Conservation (phyloP, 2,888 invertebrate genomes). For the Uloborus plumipes region DNA sequence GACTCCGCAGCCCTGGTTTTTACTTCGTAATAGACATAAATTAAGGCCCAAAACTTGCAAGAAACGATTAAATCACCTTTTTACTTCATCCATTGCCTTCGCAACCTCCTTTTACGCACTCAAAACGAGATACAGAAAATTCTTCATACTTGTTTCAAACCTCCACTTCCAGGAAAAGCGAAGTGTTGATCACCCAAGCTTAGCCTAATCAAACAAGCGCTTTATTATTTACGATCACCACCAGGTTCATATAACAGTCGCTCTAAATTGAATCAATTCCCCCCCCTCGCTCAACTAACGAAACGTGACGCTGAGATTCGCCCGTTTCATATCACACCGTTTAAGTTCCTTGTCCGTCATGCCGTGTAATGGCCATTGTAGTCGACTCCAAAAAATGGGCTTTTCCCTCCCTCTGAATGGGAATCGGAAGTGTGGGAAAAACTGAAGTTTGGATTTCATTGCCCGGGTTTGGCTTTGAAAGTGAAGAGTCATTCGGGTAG, state of each 20-base stretch:
- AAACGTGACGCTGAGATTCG: neutral
- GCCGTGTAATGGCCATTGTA: conserved; percentile 7
- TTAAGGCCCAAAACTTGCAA: no score
- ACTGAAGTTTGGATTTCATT: neutral
- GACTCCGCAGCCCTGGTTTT: no score
- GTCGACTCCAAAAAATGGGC: neutral
- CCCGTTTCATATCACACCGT: conserved; percentile 34
- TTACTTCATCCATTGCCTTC: no score
- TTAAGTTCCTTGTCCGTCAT: conserved; percentile 5
- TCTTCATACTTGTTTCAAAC: no score
- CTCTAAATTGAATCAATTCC: conserved; percentile 20
- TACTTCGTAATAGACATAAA: no score
- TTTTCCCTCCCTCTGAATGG: neutral
- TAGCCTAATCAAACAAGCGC: neutral
- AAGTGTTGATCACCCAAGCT: no score
- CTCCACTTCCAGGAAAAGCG: no score
- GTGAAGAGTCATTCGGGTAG: neutral
- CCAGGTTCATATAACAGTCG: conserved; percentile 1
- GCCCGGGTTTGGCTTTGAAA: no score
- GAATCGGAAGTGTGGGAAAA: conserved; percentile 12
- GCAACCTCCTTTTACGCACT: no score
- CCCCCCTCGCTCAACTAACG: neutral
- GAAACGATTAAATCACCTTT: no score
- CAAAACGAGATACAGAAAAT: no score
- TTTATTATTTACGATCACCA: conserved; percentile 15